Evolutionary conservation across 2,797 vertebrate species (phyloP).

Genomic region (Chiloscyllium punctatum): DNA sequence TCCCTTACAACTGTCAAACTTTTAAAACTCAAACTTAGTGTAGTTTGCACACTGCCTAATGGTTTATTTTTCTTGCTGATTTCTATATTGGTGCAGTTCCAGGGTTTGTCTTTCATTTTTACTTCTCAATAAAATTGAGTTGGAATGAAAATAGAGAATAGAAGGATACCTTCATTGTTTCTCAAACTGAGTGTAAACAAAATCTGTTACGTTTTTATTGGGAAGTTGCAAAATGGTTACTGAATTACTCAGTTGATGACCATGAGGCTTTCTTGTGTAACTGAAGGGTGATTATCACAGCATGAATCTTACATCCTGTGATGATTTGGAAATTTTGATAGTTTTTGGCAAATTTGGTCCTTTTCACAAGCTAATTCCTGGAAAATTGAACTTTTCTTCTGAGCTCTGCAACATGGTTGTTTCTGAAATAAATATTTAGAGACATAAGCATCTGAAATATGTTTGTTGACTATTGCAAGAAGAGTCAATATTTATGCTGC

Average conservation of each 20-base stretch:
- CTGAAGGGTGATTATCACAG: not conserved
- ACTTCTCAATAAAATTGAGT: not conserved
- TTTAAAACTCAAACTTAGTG: not conserved
- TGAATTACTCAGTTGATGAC: not conserved
- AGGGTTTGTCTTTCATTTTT: not conserved
- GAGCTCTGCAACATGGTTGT: not conserved
- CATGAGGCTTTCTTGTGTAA: not conserved
- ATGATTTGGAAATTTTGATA: not conserved
- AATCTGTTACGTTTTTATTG: not conserved
- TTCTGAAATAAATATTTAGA: conserved; percentile 22
- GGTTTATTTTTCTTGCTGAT: not conserved
- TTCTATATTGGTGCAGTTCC: not conserved
- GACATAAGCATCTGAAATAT: not conserved
- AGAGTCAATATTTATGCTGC: not conserved
- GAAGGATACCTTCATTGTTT: not conserved
- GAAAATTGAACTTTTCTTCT: not conserved
- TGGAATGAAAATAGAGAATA: not conserved
- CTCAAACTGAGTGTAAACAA: not conserved
- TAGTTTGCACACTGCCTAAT: not conserved
- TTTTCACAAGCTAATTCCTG: not conserved
- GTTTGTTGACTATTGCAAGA: not conserved
- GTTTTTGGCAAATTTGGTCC: not conserved
- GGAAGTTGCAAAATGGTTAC: not conserved
- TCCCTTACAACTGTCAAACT: not conserved
- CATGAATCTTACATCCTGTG: not conserved